These are phyloP conservation scores for Malurus cyaneus DNA, from an alignment of 2,113 vertebrate species.

Conservation along the genomic window DNA sequence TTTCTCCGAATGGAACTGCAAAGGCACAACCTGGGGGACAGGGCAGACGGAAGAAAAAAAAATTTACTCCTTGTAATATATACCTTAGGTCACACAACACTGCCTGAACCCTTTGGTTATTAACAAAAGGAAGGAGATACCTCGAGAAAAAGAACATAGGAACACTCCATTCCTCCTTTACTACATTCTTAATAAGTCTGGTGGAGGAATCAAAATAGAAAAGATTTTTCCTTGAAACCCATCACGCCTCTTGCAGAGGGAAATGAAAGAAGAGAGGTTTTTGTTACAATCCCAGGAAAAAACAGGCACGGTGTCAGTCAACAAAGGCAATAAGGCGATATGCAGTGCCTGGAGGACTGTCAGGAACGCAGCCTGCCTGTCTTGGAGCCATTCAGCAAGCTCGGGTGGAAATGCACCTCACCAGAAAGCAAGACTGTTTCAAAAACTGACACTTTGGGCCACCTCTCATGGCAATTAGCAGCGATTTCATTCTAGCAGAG, in stretches of 20 bases:
- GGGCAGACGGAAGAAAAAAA: neutral
- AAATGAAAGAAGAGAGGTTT: too few relatives aligned
- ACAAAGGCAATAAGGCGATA: accelerated
- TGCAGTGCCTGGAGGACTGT: too few relatives aligned
- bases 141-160: neutral
- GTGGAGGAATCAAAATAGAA: too few relatives aligned
- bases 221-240: neutral
- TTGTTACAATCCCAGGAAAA: neutral
- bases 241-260: too few relatives aligned
- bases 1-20: neutral
- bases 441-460: too few relatives aligned
- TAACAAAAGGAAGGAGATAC: neutral
- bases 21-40: accelerated
- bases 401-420: neutral
- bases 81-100: neutral
- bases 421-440: neutral
- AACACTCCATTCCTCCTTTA: neutral
- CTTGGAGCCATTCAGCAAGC: too few relatives aligned
- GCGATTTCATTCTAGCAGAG: neutral
- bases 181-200: too few relatives aligned
- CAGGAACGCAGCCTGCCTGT: too few relatives aligned
- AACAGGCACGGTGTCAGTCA: neutral
- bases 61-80: too few relatives aligned
- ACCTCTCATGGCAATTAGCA: neutral
- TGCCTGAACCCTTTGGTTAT: accelerated